A percentile compares a stretch with the other conserved stretches of the same genome.
These are phyloP conservation scores for Chymomyza procnemis DNA, from an alignment of 2,888 invertebrate species.

Conservation along the genomic window DNA sequence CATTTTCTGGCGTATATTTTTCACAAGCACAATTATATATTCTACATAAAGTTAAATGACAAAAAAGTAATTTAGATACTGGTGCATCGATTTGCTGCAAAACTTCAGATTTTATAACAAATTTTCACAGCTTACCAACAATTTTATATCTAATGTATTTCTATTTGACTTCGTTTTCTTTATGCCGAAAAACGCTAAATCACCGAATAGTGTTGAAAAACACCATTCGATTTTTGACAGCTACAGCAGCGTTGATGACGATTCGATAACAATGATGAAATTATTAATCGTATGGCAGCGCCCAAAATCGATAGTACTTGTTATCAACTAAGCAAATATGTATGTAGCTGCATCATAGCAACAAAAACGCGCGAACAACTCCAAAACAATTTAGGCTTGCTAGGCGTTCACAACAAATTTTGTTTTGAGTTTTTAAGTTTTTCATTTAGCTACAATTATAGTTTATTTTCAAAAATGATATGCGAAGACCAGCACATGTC, in stretches of 20 bases:
- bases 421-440: not conserved
- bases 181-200: conserved; percentile 66
- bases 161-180: conserved; percentile 41
- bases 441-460: conserved; percentile 3
- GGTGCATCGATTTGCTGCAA: not conserved
- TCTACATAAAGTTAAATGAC: conserved; percentile 38
- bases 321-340: not conserved
- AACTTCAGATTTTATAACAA: not conserved
- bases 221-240: not conserved
- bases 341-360: conserved; percentile 34
- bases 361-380: conserved; percentile 63
- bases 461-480: conserved; percentile 41
- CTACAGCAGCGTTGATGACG: not conserved
- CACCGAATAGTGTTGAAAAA: conserved; percentile 14
- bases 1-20: conserved; percentile 74
- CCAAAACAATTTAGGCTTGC: conserved; percentile 12
- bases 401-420: conserved; percentile 27
- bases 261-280: not conserved
- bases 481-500: conserved; percentile 55
- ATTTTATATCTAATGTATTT: conserved; percentile 38
- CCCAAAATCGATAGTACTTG: not conserved
- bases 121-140: conserved; percentile 49
- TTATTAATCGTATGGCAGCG: not conserved
- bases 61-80: conserved; percentile 28
- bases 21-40: conserved; percentile 45